Base-by-base conservation (phyloP, 2,113 vertebrate species). In the Chamaetylas fuelleborni region DNA sequence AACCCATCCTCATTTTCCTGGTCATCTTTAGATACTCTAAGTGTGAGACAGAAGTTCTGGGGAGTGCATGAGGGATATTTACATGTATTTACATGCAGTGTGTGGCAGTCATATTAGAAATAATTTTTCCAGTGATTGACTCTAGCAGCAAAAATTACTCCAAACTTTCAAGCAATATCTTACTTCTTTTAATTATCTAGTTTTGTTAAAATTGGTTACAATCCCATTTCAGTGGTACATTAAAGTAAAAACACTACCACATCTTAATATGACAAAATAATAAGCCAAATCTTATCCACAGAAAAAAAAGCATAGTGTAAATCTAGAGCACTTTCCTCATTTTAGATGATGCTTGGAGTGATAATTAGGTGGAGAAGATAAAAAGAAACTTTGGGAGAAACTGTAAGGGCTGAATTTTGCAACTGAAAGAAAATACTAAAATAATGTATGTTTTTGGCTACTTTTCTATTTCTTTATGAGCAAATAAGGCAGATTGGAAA, bases 401-500 rank as follows among this genome's bases (percentile, higher is more conserved):
- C 47, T 33, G 25, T n/a, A 90, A 95, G 47, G 19, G 36, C 53
- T 56, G 2, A 7, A 53, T 66, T 76, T 91, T 85, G 36, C 42
- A 95, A 57, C 24, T 12, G n/a, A 80, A 72, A 64, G 19, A 87
- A 85, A 47, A 71, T n/a, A 86, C 79, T 62, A 88, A 88, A 96
- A 81, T 12, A 57, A 58, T 28, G 20, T 19, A 47, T 62, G 78
- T 72, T 88, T 92, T 71, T 50, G 76, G 42, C 24, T 88, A 74
- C 69, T 78, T 79, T 86, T 79, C 73, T 60, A 70, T 94, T 81
- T 90, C 76, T 88, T 74, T 85, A 73, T 20, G n/a, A 81, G 54
- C 76, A 85, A 96, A 91, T 71, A 94, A 88, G 36, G 53, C 65
- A 90, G 60, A 92, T 13, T 93, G 86, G 74, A 92, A 96, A 92